A percentile compares a stretch with the other conserved stretches of the same genome.
phyloP scores from a whole-genome alignment of 2,113 vertebrate species.

The Polypterus bichir region DNA sequence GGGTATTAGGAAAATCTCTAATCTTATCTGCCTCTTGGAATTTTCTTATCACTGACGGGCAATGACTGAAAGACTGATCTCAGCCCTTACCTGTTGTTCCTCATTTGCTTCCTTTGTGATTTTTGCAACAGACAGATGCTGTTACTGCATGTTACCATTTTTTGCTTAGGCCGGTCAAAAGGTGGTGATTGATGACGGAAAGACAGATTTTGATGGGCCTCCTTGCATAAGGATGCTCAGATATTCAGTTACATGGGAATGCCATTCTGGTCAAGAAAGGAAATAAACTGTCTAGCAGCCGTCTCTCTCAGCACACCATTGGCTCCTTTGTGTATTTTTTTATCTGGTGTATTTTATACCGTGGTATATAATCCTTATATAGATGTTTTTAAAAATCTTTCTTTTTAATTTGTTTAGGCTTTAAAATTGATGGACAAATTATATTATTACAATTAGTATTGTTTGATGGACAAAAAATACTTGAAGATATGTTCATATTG shows the following conservation, averaged over 20 bases:
- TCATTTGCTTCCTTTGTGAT: constrained; percentile 47
- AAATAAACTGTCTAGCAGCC: too few species aligned
- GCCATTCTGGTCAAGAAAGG: constrained; percentile 27
- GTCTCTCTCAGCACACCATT: too few species aligned
- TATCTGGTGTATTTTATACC: too few species aligned
- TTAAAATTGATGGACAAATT: too few species aligned
- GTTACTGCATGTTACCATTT: constrained; percentile 52
- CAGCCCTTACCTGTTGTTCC: constrained; percentile 55
- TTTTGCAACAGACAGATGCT: constrained; percentile 65
- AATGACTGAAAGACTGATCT: constrained; percentile 66
- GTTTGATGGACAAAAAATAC: too few species aligned
- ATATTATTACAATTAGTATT: too few species aligned
- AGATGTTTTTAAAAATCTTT: too few species aligned
- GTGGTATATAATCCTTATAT: too few species aligned
- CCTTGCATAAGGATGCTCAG: constrained; percentile 50
- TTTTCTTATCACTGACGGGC: constrained; percentile 59
- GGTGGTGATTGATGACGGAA: constrained; percentile 69
- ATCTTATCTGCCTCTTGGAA: constrained; percentile 56
- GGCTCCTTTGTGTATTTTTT: too few species aligned
- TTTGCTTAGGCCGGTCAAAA: constrained; percentile 63
- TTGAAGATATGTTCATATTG: too few species aligned
- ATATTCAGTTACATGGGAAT: constrained; percentile 62
- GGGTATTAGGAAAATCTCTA: constrained; percentile 55
- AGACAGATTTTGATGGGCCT: constrained; percentile 53
- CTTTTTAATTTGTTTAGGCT: too few species aligned